Evolutionary conservation across 2,888 invertebrate species (phyloP).

Genomic region (Cheilosia soror): DNA sequence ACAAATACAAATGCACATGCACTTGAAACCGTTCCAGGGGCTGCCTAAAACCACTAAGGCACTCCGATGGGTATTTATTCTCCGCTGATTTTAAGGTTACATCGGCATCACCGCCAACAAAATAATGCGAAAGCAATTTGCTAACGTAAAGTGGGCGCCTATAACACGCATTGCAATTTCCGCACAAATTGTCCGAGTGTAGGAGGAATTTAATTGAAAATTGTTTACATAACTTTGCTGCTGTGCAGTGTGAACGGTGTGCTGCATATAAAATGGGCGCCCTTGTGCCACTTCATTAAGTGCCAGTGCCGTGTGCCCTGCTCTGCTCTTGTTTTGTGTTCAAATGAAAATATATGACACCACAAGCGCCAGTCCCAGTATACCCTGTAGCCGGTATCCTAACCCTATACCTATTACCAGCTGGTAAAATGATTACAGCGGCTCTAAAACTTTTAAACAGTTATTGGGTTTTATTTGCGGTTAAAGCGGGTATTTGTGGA

Average conservation of each 20-base stretch:
- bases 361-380: conserved; percentile 1
- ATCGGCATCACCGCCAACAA: background rate
- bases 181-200: background rate
- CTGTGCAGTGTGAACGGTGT: background rate
- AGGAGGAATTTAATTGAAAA: conserved; percentile 58
- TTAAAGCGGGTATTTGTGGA: conserved; percentile 25
- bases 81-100: conserved; percentile 23
- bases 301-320: background rate
- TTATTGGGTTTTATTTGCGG: conserved; percentile 63
- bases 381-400: background rate
- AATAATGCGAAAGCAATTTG: conserved; percentile 23
- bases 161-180: conserved; percentile 21
- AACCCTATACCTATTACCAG: background rate
- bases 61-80: background rate
- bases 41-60: background rate
- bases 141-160: conserved; percentile 1
- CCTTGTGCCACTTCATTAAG: conserved; percentile 46
- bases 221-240: conserved; percentile 55
- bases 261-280: background rate
- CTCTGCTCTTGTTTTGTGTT: background rate
- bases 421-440: conserved; percentile 44
- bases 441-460: conserved; percentile 36
- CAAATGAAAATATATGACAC: conserved; percentile 44
- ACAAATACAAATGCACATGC: background rate
- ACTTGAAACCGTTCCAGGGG: background rate